Conservation (phyloP, 2,113 vertebrate genomes). For the Benthochromis sp. region DNA sequence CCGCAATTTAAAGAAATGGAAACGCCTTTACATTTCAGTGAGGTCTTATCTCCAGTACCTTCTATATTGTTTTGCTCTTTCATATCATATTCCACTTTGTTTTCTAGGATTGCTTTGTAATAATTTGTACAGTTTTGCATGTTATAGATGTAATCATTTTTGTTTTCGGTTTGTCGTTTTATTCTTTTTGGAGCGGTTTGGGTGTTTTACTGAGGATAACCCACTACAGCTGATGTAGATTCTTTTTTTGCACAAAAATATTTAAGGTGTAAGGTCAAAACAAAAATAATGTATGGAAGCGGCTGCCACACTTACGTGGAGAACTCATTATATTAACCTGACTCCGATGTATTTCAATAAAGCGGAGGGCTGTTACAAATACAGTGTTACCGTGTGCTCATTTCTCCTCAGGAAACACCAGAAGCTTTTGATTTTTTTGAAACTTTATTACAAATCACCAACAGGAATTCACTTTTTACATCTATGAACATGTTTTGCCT, state of each 20-base stretch:
- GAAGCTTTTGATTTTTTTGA: not conserved
- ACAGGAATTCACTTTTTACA: slow-evolving; percentile 32
- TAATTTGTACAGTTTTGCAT: slow-evolving; percentile 99
- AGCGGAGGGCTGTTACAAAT: slow-evolving; percentile 86
- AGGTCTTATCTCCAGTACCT: slow-evolving; percentile 82
- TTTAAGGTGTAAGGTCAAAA: slow-evolving; percentile 88
- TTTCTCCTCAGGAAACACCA: not conserved
- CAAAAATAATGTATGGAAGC: slow-evolving; percentile 78
- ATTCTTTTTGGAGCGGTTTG: slow-evolving; percentile 76
- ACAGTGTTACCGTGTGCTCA: slow-evolving; percentile 7
- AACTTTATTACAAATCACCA: slow-evolving; percentile 58
- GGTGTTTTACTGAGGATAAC: slow-evolving; percentile 84
- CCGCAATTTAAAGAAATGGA: slow-evolving; percentile 16
- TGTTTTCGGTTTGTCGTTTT: slow-evolving; percentile 69
- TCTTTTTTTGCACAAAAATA: slow-evolving; percentile 95
- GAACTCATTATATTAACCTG: slow-evolving; percentile 89
- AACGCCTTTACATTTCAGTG: slow-evolving; percentile 77
- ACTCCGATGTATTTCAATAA: slow-evolving; percentile 98
- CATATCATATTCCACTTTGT: slow-evolving; percentile 77
- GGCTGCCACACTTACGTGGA: slow-evolving; percentile 80
- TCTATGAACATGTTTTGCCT: slow-evolving; percentile 39
- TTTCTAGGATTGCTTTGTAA: slow-evolving; percentile 86
- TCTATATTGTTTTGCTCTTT: slow-evolving; percentile 83
- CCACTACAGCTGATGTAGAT: slow-evolving; percentile 86
- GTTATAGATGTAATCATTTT: slow-evolving; percentile 93